A percentile compares a stretch with the other conserved stretches of the same genome.
phyloP scores from a whole-genome alignment of 1,140 invertebrate genomes.

The Nephotettix cincticeps region DNA sequence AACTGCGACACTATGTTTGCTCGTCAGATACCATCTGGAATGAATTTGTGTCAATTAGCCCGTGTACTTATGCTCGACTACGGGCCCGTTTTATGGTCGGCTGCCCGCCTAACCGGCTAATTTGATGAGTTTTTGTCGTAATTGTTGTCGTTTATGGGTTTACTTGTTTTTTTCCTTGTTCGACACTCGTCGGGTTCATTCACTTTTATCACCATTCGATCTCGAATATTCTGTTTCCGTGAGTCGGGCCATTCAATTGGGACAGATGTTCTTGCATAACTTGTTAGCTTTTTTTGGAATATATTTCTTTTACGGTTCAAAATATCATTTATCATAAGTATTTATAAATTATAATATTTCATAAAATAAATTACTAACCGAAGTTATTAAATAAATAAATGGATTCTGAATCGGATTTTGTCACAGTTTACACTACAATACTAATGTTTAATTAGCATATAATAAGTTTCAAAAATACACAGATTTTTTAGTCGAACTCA shows the following conservation, averaged over 20 bases:
- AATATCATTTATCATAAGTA: not conserved
- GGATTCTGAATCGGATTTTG: not conserved
- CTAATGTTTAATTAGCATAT: not conserved
- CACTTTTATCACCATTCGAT: too few species aligned
- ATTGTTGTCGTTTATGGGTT: not conserved
- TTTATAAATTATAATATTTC: not conserved
- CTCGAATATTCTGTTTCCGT: too few species aligned
- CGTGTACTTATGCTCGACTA: not conserved
- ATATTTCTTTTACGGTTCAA: too few species aligned
- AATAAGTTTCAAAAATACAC: too few species aligned
- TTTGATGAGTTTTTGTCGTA: too few species aligned
- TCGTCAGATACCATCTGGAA: not conserved
- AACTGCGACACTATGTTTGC: not conserved
- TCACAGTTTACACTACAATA: not conserved
- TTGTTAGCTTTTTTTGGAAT: too few species aligned
- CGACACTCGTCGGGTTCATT: not conserved
- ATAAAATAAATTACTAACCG: not conserved
- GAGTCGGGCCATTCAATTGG: too few species aligned
- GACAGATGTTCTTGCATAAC: too few species aligned
- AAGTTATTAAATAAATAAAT: not conserved
- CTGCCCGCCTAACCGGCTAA: not conserved
- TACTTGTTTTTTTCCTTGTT: not conserved
- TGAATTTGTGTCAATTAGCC: not conserved
- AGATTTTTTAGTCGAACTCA: too few species aligned
- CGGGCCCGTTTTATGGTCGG: not conserved